A percentile compares a stretch with the other conserved stretches of the same genome.
Evolutionary conservation across 2,797 vertebrate genomes (phyloP).

Genomic region (Kryptolebias ocellatus): DNA sequence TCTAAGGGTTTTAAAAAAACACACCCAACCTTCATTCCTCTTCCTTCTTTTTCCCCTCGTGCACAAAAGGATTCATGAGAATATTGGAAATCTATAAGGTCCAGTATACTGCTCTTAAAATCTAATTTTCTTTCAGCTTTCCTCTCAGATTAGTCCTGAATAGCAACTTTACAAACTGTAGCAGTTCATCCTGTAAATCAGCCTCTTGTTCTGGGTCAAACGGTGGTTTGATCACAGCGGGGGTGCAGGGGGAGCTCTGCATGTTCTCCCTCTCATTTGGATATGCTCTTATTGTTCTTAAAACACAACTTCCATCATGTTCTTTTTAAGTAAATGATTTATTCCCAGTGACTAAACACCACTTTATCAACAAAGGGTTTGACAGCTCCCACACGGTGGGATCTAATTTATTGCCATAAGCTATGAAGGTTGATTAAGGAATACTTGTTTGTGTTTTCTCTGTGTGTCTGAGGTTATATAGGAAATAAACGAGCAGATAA

Average conservation of each 20-base stretch:
- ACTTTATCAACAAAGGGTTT: neutral
- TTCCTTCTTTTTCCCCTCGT: neutral
- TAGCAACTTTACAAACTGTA: slow-evolving; percentile 19
- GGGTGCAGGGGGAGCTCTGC: neutral
- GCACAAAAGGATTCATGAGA: slow-evolving; percentile 26
- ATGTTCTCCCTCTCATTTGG: neutral
- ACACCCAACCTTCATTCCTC: neutral
- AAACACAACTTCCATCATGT: no score
- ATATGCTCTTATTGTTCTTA: neutral
- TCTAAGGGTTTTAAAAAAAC: neutral
- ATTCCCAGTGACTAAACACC: slow-evolving; percentile 2
- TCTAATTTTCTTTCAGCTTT: slow-evolving; percentile 38
- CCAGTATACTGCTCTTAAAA: slow-evolving; percentile 27
- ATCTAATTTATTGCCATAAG: slow-evolving; percentile 17
- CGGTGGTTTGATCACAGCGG: slow-evolving; percentile 7
- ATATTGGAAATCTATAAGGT: slow-evolving; percentile 60
- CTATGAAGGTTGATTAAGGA: slow-evolving; percentile 16
- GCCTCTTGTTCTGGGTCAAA: slow-evolving; percentile 25
- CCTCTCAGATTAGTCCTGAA: slow-evolving; percentile 37
- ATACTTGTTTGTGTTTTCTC: slow-evolving; percentile 14
- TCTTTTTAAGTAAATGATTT: neutral
- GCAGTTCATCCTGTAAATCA: slow-evolving; percentile 17
- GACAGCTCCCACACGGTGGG: neutral
- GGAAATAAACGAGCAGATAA: slow-evolving; percentile 28
- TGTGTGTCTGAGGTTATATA: neutral